Evolutionary conservation across 2,113 vertebrate genomes (phyloP).

Genomic region (Madoqua kirkii): DNA sequence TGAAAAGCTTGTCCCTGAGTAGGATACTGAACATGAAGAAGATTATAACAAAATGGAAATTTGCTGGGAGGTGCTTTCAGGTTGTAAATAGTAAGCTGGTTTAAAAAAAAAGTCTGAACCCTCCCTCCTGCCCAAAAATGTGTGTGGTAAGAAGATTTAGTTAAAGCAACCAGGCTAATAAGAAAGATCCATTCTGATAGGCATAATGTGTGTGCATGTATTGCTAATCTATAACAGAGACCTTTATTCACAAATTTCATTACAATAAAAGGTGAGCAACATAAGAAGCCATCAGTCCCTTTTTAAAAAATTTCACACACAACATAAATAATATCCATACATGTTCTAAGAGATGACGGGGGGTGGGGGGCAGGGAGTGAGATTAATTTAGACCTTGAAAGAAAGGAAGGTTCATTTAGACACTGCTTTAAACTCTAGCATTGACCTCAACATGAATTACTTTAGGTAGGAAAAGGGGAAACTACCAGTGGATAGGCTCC

Average conservation of each 20-base stretch:
- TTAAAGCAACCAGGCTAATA: conserved; percentile 33
- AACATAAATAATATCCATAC: conserved; percentile 35
- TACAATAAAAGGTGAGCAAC: conserved; percentile 45
- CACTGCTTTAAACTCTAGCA: conserved; percentile 52
- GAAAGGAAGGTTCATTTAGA: conserved; percentile 42
- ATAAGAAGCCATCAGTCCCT: background rate
- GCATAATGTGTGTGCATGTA: background rate
- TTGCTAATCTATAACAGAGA: conserved; percentile 10
- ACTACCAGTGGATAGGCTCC: conserved; percentile 73
- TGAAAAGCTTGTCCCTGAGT: conserved; percentile 49
- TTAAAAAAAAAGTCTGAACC: background rate
- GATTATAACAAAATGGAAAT: conserved; percentile 44
- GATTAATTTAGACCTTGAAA: conserved; percentile 51
- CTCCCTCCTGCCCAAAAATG: background rate
- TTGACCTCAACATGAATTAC: conserved; percentile 61
- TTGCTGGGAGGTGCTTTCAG: conserved; percentile 4
- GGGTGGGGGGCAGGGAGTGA: background rate
- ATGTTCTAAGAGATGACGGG: background rate
- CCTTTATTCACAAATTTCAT: conserved; percentile 57
- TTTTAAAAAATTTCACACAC: conserved; percentile 14
- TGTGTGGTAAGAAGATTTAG: conserved; percentile 27
- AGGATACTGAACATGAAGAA: conserved; percentile 34
- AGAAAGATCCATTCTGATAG: background rate
- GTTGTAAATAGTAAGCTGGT: conserved; percentile 19
- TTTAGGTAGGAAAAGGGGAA: conserved; percentile 62